phyloP scores from a whole-genome alignment of 2,888 invertebrate species.

The Scaptomyza cyrtandrae region DNA sequence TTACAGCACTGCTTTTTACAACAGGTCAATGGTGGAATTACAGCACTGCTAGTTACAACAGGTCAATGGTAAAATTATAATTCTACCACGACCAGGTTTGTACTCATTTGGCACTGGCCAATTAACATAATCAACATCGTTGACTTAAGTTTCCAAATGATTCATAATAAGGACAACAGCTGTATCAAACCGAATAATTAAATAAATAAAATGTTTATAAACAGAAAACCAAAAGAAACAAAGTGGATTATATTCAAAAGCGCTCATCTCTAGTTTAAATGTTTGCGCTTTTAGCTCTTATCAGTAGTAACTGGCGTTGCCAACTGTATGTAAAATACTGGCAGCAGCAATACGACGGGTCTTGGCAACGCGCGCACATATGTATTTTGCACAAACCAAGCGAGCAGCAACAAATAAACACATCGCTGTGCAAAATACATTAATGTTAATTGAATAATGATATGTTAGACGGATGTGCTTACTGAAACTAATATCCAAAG shows the following conservation, averaged over 20 bases:
- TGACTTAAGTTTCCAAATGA: not conserved
- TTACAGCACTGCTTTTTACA: not conserved
- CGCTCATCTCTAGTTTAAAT: slow-evolving; percentile 21
- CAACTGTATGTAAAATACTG: slow-evolving; percentile 28
- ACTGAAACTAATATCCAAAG: slow-evolving; percentile 15
- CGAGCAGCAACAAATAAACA: slow-evolving; percentile 53
- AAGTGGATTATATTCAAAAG: not conserved
- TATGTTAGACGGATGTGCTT: slow-evolving; percentile 30
- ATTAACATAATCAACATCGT: not conserved
- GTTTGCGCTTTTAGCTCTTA: slow-evolving; percentile 34
- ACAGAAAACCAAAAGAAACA: not conserved
- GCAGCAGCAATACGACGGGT: slow-evolving; percentile 12
- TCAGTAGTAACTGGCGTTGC: slow-evolving; percentile 48
- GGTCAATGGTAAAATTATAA: not conserved
- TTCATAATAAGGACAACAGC: not conserved
- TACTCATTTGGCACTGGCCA: not conserved
- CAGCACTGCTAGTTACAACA: not conserved
- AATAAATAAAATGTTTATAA: not conserved
- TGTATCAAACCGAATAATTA: not conserved
- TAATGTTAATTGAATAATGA: slow-evolving; percentile 19
- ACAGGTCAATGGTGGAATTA: not conserved
- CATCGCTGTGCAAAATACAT: slow-evolving; percentile 21
- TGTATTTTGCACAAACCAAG: slow-evolving; percentile 51
- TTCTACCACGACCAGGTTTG: not conserved
- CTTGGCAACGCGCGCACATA: slow-evolving; percentile 49